Evolutionary conservation across 1,140 invertebrate species (phyloP), one percentile per base, ranked within the genome.

Genomic region (Drosophila nasuta): DNA sequence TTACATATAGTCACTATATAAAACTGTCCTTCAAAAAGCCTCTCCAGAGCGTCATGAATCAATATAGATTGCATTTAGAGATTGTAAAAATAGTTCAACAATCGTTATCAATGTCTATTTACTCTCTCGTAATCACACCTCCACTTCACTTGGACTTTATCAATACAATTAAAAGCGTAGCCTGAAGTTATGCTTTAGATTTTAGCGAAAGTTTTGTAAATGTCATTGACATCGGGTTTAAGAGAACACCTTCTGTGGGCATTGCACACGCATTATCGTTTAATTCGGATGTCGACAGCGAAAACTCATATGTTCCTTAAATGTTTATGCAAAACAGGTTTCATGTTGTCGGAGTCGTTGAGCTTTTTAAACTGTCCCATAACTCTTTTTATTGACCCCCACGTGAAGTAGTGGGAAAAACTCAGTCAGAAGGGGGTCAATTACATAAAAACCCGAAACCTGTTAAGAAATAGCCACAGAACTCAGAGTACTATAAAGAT

Each of bases 151-250:
- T 25, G 1, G 17, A 33, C 30, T 17, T 67, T 46, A 75, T 72
- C 75, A 46, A 54, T 25, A 58, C 17, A 54, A 63, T 13, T 30
- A 51, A 41, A 70, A 30, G 3, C 5, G 6, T 28, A 62, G 82
- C 82, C 82, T 63, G 41, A 70, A 78, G 57, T 59, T 86, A 88
- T 86, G 76, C 82, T 60, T 58, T 41, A 54, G 62, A 35, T 69
- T 48, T 60, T 49, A 15, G 5, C 1, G 11, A n/a, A 58, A 17
- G 7, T 43, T 38, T 51, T 51, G 13, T 33, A 10, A 52, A 46
- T 35, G 70, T 73, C 70, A 73, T 30, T 68, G 70, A 73, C 70
- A 68, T 30, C 48, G 11, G 28, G 8, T 3, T 33, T 25, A 10
- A 8, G 57, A n/a, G 43, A 46, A 35, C 59, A 56, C 35, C 45